Conservation (phyloP, 2,113 vertebrate species). For the Apus apus region DNA sequence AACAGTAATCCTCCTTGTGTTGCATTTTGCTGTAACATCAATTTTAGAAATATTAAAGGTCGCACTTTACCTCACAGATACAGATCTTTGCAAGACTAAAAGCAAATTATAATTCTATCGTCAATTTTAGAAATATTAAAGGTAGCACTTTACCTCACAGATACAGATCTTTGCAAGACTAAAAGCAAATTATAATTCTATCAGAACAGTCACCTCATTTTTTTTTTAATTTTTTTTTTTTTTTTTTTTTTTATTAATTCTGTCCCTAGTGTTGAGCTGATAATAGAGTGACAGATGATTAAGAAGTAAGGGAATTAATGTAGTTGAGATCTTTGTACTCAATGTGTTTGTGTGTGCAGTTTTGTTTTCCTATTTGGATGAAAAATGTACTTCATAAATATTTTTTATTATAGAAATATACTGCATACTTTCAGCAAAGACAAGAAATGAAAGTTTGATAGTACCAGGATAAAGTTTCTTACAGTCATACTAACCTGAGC, state of each 20-base stretch:
- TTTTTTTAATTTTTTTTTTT: not conserved
- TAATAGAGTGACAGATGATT: not conserved
- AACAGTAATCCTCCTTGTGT: slow-evolving; percentile 36
- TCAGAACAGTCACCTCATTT: not conserved
- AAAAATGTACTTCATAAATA: not conserved
- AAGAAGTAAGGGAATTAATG: not conserved
- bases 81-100: slow-evolving; percentile 26
- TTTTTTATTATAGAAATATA: not conserved
- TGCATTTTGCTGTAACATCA: slow-evolving; percentile 37
- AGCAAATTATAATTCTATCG: not conserved
- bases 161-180: slow-evolving; percentile 17
- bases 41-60: slow-evolving; percentile 63
- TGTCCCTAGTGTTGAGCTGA: not conserved
- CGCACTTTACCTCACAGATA: slow-evolving; percentile 46
- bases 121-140: slow-evolving; percentile 65
- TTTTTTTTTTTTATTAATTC: not conserved
- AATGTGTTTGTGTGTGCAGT: not conserved
- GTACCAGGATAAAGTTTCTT: too few species aligned
- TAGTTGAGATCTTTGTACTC: not conserved
- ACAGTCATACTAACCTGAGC: too few species aligned
- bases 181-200: slow-evolving; percentile 14
- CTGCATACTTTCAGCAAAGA: not conserved
- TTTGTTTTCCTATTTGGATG: not conserved
- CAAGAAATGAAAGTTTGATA: not conserved
- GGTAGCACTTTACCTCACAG: slow-evolving; percentile 41